Evolutionary conservation across 2,888 invertebrate genomes (phyloP).

Genomic region (Exocentrus adspersus): DNA sequence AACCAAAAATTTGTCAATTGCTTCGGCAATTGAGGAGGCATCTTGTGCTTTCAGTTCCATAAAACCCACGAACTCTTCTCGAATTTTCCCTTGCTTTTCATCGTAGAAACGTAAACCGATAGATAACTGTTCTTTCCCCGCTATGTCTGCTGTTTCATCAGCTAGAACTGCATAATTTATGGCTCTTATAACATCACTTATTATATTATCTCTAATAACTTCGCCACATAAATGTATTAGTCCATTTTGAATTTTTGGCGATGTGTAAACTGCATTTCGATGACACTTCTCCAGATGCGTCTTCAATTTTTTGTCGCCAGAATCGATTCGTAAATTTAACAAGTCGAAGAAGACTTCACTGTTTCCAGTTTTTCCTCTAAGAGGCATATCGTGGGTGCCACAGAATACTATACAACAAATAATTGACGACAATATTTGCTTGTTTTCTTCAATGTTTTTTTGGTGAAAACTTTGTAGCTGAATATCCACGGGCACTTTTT

Average conservation of each 20-base stretch:
- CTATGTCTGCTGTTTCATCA: conserved; percentile 50
- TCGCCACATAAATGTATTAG: conserved; percentile 42
- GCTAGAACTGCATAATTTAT: conserved; percentile 41
- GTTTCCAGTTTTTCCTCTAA: conserved; percentile 31
- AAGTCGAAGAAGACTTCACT: conserved; percentile 30
- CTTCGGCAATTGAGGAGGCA: conserved; percentile 22
- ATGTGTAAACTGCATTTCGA: conserved; percentile 31
- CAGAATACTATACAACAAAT: conserved; percentile 32
- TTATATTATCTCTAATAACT: conserved; percentile 25
- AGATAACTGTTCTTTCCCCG: conserved; percentile 49
- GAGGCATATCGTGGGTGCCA: conserved; percentile 27
- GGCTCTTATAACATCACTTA: not conserved
- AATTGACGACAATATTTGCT: conserved; percentile 34
- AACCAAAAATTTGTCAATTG: conserved; percentile 29
- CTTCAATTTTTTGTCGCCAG: conserved; percentile 22
- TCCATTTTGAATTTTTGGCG: conserved; percentile 38
- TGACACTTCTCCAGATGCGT: conserved; percentile 23
- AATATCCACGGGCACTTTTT: not conserved
- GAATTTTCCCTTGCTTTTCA: conserved; percentile 22
- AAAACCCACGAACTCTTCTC: conserved; percentile 36
- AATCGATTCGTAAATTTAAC: conserved; percentile 27
- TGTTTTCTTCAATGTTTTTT: conserved; percentile 29
- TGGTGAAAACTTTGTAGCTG: conserved; percentile 29
- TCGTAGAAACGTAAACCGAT: conserved; percentile 39
- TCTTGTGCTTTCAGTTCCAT: conserved; percentile 23